phyloP scores from a whole-genome alignment of 1,140 invertebrate genomes.

The Stegodyphus mimosarum region DNA sequence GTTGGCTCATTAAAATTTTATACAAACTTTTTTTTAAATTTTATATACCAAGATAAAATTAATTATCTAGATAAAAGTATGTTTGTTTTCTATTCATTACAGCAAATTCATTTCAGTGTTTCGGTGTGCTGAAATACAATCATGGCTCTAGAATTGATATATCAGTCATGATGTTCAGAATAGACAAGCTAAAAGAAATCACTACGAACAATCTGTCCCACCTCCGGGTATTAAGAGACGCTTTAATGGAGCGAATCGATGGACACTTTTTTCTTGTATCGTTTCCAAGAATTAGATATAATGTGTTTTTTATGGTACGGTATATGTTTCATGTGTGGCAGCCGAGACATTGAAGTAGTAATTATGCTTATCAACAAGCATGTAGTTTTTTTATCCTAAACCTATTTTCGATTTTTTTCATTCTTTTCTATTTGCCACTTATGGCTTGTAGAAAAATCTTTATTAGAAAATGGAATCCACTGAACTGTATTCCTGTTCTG shows the following conservation, averaged over 20 bases:
- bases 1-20: no score
- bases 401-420: no score
- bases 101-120: neutral
- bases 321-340: neutral
- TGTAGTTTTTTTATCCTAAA: no score
- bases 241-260: constrained; percentile 3
- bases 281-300: constrained; percentile 10
- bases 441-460: no score
- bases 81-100: no score
- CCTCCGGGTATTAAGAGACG: neutral
- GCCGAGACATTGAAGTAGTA: neutral
- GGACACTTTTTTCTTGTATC: neutral
- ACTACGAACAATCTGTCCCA: neutral
- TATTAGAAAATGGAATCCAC: no score
- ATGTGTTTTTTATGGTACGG: constrained; percentile 1
- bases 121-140: neutral
- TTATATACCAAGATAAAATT: no score
- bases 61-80: no score
- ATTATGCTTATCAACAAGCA: no score
- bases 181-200: neutral
- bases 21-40: no score
- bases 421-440: no score
- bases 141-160: neutral
- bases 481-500: no score
- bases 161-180: neutral